Conservation (phyloP, 1,140 invertebrate genomes). For the Drosophila arawakana region DNA sequence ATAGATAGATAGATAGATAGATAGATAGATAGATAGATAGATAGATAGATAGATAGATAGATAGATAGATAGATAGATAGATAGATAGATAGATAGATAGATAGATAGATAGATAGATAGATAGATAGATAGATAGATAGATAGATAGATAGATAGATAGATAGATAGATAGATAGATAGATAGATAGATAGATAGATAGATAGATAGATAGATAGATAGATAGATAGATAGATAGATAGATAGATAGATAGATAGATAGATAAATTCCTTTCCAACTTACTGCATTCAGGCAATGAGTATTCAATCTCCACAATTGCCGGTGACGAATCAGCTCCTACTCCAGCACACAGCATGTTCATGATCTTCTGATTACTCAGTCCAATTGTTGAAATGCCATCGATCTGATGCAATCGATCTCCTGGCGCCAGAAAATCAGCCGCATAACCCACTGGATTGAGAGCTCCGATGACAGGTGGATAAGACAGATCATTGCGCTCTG, state of each 20-base stretch:
- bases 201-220: not conserved
- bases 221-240: not conserved
- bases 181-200: too few species aligned
- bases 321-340: conserved; percentile 86
- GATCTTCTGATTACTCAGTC: conserved; percentile 92
- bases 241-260: too few species aligned
- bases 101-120: not conserved
- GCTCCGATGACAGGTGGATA: conserved; percentile 83
- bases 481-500: conserved; percentile 82
- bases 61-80: not conserved
- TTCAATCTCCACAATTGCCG: conserved; percentile 91
- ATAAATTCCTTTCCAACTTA: conserved; percentile 82
- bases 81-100: not conserved
- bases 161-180: not conserved
- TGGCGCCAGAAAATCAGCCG: conserved; percentile 86
- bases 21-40: too few species aligned
- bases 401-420: conserved; percentile 92
- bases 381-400: conserved; percentile 91
- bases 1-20: too few species aligned
- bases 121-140: conserved; percentile 1
- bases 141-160: too few species aligned
- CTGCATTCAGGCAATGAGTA: conserved; percentile 92
- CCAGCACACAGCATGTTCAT: conserved; percentile 88
- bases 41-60: too few species aligned
- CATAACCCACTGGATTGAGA: conserved; percentile 81